Conservation (phyloP, 1,140 invertebrate species). For the Pararge aegeria region DNA sequence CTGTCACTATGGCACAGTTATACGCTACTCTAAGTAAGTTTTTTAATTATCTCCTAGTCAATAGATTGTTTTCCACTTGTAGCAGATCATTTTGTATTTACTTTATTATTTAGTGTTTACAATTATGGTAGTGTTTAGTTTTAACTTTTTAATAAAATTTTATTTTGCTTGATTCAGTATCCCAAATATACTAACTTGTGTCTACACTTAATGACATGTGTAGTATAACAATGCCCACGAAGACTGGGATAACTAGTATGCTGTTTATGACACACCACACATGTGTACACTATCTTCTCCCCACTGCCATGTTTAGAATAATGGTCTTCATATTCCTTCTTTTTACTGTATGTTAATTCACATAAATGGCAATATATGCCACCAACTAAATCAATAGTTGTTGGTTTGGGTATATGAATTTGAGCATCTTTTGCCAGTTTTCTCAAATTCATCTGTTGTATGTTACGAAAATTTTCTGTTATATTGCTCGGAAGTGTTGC, state of each 20-base stretch:
- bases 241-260: conserved; percentile 60
- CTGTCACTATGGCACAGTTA: no score
- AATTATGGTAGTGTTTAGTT: no score
- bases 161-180: no score
- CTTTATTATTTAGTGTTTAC: no score
- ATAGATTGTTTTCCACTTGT: no score
- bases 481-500: not conserved
- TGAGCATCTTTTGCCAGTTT: not conserved
- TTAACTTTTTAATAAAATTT: no score
- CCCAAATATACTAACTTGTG: conserved; percentile 63
- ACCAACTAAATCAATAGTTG: conserved; percentile 65
- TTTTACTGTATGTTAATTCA: conserved; percentile 50
- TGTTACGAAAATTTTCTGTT: no score
- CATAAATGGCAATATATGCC: conserved; percentile 67
- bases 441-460: no score
- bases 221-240: conserved; percentile 64
- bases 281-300: conserved; percentile 56
- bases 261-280: conserved; percentile 60
- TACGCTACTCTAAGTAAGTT: no score
- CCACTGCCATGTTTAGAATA: conserved; percentile 47
- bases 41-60: no score
- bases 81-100: no score
- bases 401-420: conserved; percentile 43
- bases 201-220: conserved; percentile 61
- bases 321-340: conserved; percentile 63